Base-by-base conservation (phyloP, 2,888 invertebrate species). In the Pseudococcus jackbeardsleyi region DNA sequence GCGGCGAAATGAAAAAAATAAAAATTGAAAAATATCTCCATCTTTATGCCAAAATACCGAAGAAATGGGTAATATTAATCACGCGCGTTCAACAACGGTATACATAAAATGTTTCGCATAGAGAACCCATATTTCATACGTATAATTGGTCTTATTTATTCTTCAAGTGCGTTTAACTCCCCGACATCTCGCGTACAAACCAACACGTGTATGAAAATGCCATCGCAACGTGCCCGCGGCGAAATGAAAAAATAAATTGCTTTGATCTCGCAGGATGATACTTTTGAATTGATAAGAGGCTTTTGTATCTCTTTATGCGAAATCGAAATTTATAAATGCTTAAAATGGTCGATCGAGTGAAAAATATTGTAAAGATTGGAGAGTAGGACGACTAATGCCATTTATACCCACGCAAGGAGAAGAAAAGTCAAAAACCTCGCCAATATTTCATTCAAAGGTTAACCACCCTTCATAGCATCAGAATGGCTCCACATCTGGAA, bases 1-100 rank as follows among this genome's bases (percentile, higher is more conserved):
- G 15, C 33, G 12, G 15, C 68, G 33, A 72, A 72, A 79, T n/a
- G 42, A 19, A 39, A 77, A 77, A 77, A 77, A 33, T 33, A 42
- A 79, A 79, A 79, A 72, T 72, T 72, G 68, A 72, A 72, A 72
- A 72, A 72, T 72, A 72, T 72, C 68, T 72, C 68, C 68, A 72
- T 72, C 68, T 22, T 42, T 79, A 79, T 79, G 79, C 79, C 79
- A 79, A 79, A 79, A 79, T 79, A 42, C 79, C 79, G n/a, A 79
- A 39, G 79, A 79, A 79, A 79, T 79, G 42, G 79, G 6, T 19
- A 42, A 79, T 79, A 79, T 79, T 79, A 79, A 79, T 79, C 79
- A 79, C 79, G 79, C 79, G 79, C 72, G 15, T 79, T 79, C 42
- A 79, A 79, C 79, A 79, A 79, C 79, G 42, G 79, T 33, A 33